phyloP scores from a whole-genome alignment of 2,888 invertebrate genomes.

The Ormyrus labotus region DNA sequence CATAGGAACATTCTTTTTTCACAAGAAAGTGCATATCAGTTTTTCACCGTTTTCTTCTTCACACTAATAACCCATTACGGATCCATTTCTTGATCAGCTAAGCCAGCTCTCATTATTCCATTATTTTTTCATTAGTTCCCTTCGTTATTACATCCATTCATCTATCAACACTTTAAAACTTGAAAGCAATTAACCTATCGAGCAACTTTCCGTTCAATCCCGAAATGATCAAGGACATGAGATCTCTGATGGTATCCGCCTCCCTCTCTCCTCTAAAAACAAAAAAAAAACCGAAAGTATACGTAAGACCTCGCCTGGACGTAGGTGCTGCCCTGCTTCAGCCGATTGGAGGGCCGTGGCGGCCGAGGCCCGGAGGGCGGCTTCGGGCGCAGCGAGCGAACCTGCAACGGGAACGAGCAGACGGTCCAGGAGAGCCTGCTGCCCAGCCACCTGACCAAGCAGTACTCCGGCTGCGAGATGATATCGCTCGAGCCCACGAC shows the following conservation, averaged over 20 bases:
- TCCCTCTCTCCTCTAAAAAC: background rate
- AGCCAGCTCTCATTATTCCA: too few species aligned
- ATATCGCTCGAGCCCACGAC: constrained; percentile 67
- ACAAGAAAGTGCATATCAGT: too few species aligned
- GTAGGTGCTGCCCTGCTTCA: constrained; percentile 71
- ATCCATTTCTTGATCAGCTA: too few species aligned
- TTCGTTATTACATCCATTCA: background rate
- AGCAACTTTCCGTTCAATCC: too few species aligned
- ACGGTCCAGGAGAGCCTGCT: constrained; percentile 84
- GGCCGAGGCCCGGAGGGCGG: constrained; percentile 51
- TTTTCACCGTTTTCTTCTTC: too few species aligned
- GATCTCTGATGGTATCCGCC: background rate
- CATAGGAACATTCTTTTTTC: too few species aligned
- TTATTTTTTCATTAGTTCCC: too few species aligned
- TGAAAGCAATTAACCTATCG: too few species aligned
- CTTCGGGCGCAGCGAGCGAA: constrained; percentile 58
- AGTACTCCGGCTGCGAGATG: constrained; percentile 66
- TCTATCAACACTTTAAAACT: background rate
- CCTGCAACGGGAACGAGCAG: constrained; percentile 82
- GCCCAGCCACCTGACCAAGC: constrained; percentile 69
- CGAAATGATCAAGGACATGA: background rate
- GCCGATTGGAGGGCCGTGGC: constrained; percentile 66
- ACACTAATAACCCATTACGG: too few species aligned
- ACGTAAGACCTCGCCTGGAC: background rate
- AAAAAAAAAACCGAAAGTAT: background rate